These are phyloP conservation scores for Danio kyathit DNA, from an alignment of 2,797 vertebrate genomes.

Conservation along the genomic window DNA sequence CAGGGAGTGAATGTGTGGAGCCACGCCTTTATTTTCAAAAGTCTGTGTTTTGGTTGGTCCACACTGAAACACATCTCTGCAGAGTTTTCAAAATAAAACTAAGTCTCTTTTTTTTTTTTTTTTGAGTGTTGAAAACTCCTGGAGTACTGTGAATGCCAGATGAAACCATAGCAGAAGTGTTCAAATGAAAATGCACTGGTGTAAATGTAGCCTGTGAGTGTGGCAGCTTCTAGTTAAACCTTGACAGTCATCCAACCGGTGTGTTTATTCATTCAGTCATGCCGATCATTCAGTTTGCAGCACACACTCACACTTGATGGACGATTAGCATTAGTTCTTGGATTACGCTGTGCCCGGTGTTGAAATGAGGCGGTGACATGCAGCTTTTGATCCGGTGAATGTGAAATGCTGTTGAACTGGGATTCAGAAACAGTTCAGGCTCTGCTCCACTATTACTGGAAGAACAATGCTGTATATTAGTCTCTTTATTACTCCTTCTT, in stretches of 20 bases:
- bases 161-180: too few relatives aligned
- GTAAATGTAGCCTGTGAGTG: background rate
- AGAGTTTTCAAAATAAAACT: too few relatives aligned
- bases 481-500: slow-evolving; percentile 2
- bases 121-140: too few relatives aligned
- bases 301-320: slow-evolving; percentile 1
- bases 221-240: slow-evolving; percentile 11
- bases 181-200: too few relatives aligned
- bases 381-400: slow-evolving; percentile 3
- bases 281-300: background rate
- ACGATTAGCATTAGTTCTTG: slow-evolving; percentile 34
- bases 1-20: too few relatives aligned
- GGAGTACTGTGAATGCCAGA: too few relatives aligned
- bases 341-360: slow-evolving; percentile 1
- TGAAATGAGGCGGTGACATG: slow-evolving; percentile 3
- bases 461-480: slow-evolving; percentile 7
- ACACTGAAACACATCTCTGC: too few relatives aligned
- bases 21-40: too few relatives aligned
- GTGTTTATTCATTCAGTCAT: slow-evolving; percentile 22
- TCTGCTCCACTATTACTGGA: background rate
- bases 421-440: background rate
- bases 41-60: too few relatives aligned
- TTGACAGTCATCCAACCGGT: slow-evolving; percentile 4
- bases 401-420: slow-evolving; percentile 42
- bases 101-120: too few relatives aligned